These are phyloP conservation scores for Drosophila leontia DNA, from an alignment of 1,140 invertebrate genomes.

Conservation along the genomic window DNA sequence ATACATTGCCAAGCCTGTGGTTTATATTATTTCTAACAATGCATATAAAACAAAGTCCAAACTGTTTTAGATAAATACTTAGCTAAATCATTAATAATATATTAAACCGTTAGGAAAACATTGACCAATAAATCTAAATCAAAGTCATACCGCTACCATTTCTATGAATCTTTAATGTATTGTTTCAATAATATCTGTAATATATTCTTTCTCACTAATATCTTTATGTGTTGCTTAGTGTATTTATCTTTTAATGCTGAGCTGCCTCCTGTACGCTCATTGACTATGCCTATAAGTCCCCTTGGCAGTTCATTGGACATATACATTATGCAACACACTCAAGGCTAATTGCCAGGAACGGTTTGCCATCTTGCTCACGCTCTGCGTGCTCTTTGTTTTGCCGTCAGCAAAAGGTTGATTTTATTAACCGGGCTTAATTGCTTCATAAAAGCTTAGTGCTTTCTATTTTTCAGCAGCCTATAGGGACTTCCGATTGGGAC, in stretches of 20 bases:
- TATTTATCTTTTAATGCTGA: conserved; percentile 6
- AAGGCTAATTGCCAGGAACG: conserved; percentile 31
- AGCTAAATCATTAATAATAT: no score
- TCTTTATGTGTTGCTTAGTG: background rate
- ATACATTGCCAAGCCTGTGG: no score
- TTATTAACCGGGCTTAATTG: conserved; percentile 53
- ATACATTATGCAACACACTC: conserved; percentile 38
- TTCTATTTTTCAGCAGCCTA: conserved; percentile 33
- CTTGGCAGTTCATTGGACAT: conserved; percentile 33
- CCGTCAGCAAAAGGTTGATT: conserved; percentile 36
- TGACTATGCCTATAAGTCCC: conserved; percentile 26
- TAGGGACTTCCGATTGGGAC: background rate
- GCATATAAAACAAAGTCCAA: no score
- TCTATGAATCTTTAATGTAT: background rate
- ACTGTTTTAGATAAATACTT: no score
- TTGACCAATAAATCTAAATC: no score
- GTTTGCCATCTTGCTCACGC: background rate
- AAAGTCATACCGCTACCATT: no score
- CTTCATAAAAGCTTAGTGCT: conserved; percentile 47
- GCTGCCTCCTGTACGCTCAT: background rate
- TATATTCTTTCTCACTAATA: background rate
- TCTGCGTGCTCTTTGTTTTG: conserved; percentile 3
- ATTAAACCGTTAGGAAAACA: no score
- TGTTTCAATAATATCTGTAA: background rate
- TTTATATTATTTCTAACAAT: no score